These are phyloP conservation scores for Thermophis baileyi DNA, from an alignment of 2,113 vertebrate genomes.

Conservation along the genomic window DNA sequence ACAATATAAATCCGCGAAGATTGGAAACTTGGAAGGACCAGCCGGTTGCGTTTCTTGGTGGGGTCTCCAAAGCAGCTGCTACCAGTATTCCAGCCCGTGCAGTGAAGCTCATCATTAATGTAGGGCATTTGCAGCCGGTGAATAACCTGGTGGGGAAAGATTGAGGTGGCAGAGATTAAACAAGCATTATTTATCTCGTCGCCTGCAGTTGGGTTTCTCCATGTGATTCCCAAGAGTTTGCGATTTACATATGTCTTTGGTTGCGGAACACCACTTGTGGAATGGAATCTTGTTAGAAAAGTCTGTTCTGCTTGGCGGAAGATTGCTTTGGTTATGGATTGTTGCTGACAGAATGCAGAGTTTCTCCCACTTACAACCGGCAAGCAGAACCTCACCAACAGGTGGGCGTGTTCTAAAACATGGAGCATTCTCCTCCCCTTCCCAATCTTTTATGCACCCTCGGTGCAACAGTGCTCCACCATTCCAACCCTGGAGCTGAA, in stretches of 20 bases:
- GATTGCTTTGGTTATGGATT: not conserved
- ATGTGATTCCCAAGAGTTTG: not conserved
- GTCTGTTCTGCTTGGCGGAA: too few species aligned
- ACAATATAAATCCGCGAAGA: conserved; percentile 87
- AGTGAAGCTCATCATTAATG: conserved; percentile 85
- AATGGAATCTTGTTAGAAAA: not conserved
- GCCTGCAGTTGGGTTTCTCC: not conserved
- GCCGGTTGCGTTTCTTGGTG: conserved; percentile 73
- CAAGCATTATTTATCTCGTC: not conserved
- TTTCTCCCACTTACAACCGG: too few species aligned
- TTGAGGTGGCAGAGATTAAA: not conserved
- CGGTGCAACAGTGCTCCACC: not conserved
- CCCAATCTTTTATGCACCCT: not conserved
- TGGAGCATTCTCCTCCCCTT: not conserved
- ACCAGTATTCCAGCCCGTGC: conserved; percentile 89
- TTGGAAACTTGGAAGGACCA: conserved; percentile 81
- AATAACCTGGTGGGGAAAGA: conserved; percentile 75
- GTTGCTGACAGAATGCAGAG: too few species aligned
- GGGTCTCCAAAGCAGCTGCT: conserved; percentile 87
- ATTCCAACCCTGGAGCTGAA: not conserved
- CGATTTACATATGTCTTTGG: not conserved
- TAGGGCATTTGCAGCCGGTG: conserved; percentile 89
- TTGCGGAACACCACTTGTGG: not conserved
- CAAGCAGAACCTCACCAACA: too few species aligned
- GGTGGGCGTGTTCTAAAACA: too few species aligned